phyloP scores from a whole-genome alignment of 2,888 invertebrate genomes.

The Abscondita cerata region DNA sequence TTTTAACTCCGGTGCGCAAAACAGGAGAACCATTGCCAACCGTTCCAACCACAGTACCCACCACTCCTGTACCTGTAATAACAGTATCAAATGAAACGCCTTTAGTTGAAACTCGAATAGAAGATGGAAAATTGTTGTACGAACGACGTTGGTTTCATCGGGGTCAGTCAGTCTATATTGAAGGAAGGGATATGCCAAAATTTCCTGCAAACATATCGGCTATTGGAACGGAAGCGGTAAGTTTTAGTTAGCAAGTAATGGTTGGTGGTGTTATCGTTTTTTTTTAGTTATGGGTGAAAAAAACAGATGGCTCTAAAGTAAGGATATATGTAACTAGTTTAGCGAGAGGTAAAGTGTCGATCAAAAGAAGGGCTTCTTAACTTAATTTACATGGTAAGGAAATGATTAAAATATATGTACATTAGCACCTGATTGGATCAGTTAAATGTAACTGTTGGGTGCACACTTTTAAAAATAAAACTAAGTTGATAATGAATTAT shows the following conservation, averaged over 20 bases:
- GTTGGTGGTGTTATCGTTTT: slow-evolving; percentile 13
- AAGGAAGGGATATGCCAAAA: slow-evolving; percentile 84
- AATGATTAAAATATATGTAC: too few species aligned
- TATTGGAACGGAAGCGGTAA: slow-evolving; percentile 88
- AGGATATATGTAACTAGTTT: slow-evolving; percentile 85
- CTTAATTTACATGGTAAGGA: too few species aligned
- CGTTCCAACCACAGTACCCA: slow-evolving; percentile 60
- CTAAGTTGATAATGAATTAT: too few species aligned
- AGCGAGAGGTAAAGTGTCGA: slow-evolving; percentile 85
- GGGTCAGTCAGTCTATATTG: slow-evolving; percentile 89
- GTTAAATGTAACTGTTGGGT: too few species aligned
- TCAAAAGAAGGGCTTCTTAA: slow-evolving; percentile 84
- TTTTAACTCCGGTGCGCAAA: slow-evolving; percentile 62
- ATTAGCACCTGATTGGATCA: too few species aligned
- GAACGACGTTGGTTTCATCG: slow-evolving; percentile 95
- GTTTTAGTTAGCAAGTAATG: slow-evolving; percentile 42
- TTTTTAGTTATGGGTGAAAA: slow-evolving; percentile 89
- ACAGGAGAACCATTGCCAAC: slow-evolving; percentile 53
- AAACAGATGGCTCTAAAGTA: slow-evolving; percentile 81
- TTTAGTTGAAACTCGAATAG: slow-evolving; percentile 83
- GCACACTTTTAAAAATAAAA: too few species aligned
- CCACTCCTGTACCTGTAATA: slow-evolving; percentile 40
- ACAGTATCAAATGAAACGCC: slow-evolving; percentile 53
- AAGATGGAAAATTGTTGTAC: slow-evolving; percentile 92
- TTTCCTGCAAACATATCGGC: slow-evolving; percentile 91